Evolutionary conservation across 2,113 vertebrate species (phyloP).

Genomic region (Xiphophorus maculatus): DNA sequence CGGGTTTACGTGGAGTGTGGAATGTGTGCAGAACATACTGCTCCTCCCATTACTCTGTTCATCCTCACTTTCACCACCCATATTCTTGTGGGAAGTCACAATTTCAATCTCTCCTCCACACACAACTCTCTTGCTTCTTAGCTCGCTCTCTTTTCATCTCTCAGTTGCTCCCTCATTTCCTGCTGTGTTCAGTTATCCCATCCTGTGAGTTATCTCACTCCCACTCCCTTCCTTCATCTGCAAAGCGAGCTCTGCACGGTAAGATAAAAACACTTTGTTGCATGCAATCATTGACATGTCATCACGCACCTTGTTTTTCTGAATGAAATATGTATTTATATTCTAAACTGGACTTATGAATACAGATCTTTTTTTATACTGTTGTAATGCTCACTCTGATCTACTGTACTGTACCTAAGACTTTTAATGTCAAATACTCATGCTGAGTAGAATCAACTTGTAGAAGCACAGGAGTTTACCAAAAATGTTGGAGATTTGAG

Average conservation of each 20-base stretch:
- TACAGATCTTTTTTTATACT: background rate
- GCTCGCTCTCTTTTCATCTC: background rate
- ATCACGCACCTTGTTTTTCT: background rate
- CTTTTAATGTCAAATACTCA: background rate
- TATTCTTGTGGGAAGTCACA: slow-evolving; percentile 52
- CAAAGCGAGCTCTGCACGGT: slow-evolving; percentile 54
- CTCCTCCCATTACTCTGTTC: slow-evolving; percentile 57
- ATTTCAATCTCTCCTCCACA: slow-evolving; percentile 36
- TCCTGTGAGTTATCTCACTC: slow-evolving; percentile 1
- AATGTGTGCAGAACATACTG: slow-evolving; percentile 4
- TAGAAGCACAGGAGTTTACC: background rate
- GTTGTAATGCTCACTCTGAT: background rate
- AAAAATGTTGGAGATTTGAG: background rate
- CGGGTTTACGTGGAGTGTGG: slow-evolving; percentile 52
- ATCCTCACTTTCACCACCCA: slow-evolving; percentile 30
- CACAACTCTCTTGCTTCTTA: slow-evolving; percentile 1
- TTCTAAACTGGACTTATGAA: background rate
- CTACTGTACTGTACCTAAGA: background rate
- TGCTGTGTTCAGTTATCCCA: slow-evolving; percentile 17
- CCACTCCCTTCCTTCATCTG: slow-evolving; percentile 3
- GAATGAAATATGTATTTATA: background rate
- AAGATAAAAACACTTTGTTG: slow-evolving; percentile 36
- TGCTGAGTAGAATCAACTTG: background rate
- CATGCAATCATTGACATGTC: background rate
- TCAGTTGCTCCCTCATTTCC: slow-evolving; percentile 19